Evolutionary conservation across 1,140 invertebrate genomes (phyloP).

Genomic region (Agraylea sexmaculata): DNA sequence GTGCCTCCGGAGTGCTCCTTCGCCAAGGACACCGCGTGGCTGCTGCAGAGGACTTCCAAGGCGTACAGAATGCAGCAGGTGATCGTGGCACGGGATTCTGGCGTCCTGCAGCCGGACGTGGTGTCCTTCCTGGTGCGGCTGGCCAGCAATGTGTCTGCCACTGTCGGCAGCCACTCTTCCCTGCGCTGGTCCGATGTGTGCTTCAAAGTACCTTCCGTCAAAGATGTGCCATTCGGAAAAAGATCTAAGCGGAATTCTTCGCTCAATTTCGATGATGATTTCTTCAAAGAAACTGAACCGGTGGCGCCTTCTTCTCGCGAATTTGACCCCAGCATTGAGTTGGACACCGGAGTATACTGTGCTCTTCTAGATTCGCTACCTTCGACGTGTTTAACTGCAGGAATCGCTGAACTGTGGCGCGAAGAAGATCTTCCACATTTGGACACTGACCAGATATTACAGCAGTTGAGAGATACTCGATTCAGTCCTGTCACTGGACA

Average conservation of each 20-base stretch:
- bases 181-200: conserved; percentile 55
- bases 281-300: conserved; percentile 23
- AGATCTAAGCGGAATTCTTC: background rate
- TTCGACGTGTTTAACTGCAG: conserved; percentile 47
- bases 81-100: conserved; percentile 49
- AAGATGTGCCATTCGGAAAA: conserved; percentile 12
- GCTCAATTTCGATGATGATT: conserved; percentile 16
- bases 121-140: conserved; percentile 29
- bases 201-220: conserved; percentile 44
- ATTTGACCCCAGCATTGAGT: conserved; percentile 43
- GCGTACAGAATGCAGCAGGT: conserved; percentile 49
- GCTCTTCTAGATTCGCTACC: conserved; percentile 42
- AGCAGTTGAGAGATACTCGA: too few relatives aligned
- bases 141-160: conserved; percentile 25
- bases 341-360: conserved; percentile 44
- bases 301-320: conserved; percentile 23
- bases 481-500: conserved; percentile 52
- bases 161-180: conserved; percentile 30
- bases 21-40: conserved; percentile 55
- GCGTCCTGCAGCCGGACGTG: conserved; percentile 50
- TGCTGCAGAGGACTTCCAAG: conserved; percentile 52
- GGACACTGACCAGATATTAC: too few relatives aligned
- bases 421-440: conserved; percentile 49
- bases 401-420: conserved; percentile 60
- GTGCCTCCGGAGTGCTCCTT: conserved; percentile 56